These are phyloP conservation scores for Choristoneura rosaceana DNA, from an alignment of 2,888 invertebrate genomes.

Conservation along the genomic window DNA sequence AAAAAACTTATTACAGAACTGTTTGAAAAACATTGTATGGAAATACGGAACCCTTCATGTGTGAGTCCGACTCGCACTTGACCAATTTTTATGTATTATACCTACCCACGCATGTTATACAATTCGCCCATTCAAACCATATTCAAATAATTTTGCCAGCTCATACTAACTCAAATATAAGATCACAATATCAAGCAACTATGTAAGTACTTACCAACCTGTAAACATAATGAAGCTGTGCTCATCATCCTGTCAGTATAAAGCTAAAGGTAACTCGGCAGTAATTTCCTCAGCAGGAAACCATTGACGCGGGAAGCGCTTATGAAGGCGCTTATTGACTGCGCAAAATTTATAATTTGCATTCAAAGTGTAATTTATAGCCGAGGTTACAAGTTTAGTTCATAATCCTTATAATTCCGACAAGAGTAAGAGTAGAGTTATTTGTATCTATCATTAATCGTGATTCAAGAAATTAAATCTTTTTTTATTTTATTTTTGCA, in stretches of 20 bases:
- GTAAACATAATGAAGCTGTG: neutral
- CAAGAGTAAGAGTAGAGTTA: too few relatives aligned
- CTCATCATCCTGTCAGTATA: constrained; percentile 11
- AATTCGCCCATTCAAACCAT: too few relatives aligned
- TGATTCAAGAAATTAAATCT: too few relatives aligned
- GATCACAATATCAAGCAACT: neutral
- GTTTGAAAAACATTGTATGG: too few relatives aligned
- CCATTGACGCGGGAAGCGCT: constrained; percentile 13
- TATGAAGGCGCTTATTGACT: constrained; percentile 8
- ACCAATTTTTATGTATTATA: too few relatives aligned
- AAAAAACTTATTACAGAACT: too few relatives aligned
- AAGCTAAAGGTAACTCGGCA: constrained; percentile 5
- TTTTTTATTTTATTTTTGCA: too few relatives aligned
- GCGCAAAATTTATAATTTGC: constrained; percentile 3
- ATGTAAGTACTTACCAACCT: neutral
- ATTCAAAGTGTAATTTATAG: neutral
- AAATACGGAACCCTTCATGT: too few relatives aligned
- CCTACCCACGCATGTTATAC: too few relatives aligned
- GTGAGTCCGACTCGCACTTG: too few relatives aligned
- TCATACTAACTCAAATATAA: neutral
- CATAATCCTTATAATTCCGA: neutral
- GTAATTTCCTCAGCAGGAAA: constrained; percentile 8
- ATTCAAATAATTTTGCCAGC: neutral
- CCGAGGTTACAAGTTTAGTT: neutral
- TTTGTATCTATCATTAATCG: too few relatives aligned